Conservation (phyloP, 2,888 invertebrate species). For the Criorhina ranunculi region DNA sequence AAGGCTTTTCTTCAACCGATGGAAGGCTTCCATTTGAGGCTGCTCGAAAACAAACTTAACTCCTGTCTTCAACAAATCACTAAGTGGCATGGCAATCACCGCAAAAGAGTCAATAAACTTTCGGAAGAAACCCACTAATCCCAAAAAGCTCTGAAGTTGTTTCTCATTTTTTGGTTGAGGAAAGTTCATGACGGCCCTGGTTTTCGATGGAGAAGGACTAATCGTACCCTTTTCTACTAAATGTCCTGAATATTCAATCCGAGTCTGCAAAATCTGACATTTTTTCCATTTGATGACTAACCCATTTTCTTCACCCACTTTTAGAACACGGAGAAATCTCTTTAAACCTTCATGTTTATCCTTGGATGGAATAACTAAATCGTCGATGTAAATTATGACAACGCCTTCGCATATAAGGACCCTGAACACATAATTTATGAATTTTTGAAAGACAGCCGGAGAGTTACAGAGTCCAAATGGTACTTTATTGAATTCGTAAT, state of each 20-base stretch:
- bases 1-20: not conserved
- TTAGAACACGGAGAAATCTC: not conserved
- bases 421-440: slow-evolving; percentile 58
- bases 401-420: too few relatives aligned
- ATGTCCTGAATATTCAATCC: slow-evolving; percentile 45
- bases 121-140: slow-evolving; percentile 10
- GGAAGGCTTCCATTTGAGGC: not conserved
- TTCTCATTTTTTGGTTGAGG: not conserved
- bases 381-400: too few relatives aligned
- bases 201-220: slow-evolving; percentile 60
- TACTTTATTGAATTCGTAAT: slow-evolving; percentile 80
- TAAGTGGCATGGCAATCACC: slow-evolving; percentile 8
- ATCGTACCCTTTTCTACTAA: slow-evolving; percentile 35
- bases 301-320: slow-evolving; percentile 1
- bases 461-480: slow-evolving; percentile 83
- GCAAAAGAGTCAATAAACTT: slow-evolving; percentile 6
- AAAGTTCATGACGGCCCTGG: slow-evolving; percentile 26
- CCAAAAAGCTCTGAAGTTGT: slow-evolving; percentile 21
- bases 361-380: slow-evolving; percentile 17
- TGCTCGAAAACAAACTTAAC: not conserved
- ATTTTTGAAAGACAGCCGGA: slow-evolving; percentile 80
- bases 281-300: slow-evolving; percentile 55
- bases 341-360: slow-evolving; percentile 17
- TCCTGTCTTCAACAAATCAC: slow-evolving; percentile 6
- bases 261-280: slow-evolving; percentile 40